These are phyloP conservation scores for Helleia helle DNA, from an alignment of 2,888 invertebrate species.

Conservation along the genomic window DNA sequence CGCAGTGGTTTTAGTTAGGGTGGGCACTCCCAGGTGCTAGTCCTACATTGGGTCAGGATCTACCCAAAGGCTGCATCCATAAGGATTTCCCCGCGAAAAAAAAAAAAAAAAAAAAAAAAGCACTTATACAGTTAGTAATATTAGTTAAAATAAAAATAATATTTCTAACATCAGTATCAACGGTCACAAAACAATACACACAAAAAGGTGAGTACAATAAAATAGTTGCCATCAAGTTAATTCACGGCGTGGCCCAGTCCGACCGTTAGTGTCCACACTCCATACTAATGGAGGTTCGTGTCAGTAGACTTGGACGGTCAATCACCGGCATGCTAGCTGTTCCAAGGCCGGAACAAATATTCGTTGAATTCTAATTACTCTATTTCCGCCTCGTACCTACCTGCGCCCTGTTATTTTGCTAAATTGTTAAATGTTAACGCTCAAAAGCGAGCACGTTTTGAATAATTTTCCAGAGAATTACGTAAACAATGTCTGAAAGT, in stretches of 20 bases:
- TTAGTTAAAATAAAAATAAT: too few relatives aligned
- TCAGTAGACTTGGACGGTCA: conserved; percentile 58
- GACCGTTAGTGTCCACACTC: conserved; percentile 1
- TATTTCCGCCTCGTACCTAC: conserved; percentile 15
- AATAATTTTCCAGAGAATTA: neutral
- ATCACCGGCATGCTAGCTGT: conserved; percentile 48
- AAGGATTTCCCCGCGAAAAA: too few relatives aligned
- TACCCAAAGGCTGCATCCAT: too few relatives aligned
- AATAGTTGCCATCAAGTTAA: too few relatives aligned
- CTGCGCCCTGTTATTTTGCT: conserved; percentile 5
- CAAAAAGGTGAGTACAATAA: too few relatives aligned
- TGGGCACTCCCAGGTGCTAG: too few relatives aligned
- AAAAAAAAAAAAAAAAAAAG: too few relatives aligned
- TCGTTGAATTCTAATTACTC: conserved; percentile 12
- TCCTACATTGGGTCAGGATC: too few relatives aligned
- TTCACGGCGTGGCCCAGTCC: neutral
- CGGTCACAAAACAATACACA: too few relatives aligned
- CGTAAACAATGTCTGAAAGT: conserved; percentile 5
- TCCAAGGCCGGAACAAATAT: conserved; percentile 43
- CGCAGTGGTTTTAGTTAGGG: too few relatives aligned
- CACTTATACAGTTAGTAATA: too few relatives aligned
- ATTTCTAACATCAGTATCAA: too few relatives aligned
- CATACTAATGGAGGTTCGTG: conserved; percentile 26
- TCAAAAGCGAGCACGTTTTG: neutral
- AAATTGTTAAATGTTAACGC: conserved; percentile 1